Evolutionary conservation across 1,140 invertebrate species (phyloP).

Genomic region (Trichoplusia ni): DNA sequence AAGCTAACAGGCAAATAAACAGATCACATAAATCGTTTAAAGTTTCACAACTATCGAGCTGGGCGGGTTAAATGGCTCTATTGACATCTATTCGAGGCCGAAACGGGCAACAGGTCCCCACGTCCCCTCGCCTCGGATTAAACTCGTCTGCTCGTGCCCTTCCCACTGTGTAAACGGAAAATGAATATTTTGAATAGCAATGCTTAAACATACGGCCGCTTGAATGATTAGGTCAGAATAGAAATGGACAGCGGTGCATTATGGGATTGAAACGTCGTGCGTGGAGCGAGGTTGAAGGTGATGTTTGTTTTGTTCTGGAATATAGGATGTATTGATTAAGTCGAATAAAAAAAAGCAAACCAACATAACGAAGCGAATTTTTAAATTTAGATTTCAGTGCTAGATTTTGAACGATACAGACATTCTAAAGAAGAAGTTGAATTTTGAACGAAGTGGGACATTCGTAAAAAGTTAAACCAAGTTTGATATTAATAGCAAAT

Average conservation of each 20-base stretch:
- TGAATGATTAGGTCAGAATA: conserved; percentile 18
- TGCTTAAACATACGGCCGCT: conserved; percentile 4
- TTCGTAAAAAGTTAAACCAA: no score
- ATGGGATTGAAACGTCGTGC: no score
- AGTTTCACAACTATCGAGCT: conserved; percentile 9
- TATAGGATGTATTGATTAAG: no score
- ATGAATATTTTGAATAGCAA: conserved; percentile 23
- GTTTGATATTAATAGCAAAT: no score
- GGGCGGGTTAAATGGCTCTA: conserved; percentile 11
- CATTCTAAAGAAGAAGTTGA: no score
- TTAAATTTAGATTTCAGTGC: no score
- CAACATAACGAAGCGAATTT: no score
- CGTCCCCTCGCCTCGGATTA: conserved; percentile 13
- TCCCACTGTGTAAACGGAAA: conserved; percentile 13
- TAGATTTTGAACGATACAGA: no score
- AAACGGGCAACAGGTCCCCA: conserved; percentile 14
- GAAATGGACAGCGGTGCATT: background rate
- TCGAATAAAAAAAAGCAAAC: no score
- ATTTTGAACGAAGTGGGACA: no score
- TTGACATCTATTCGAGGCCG: conserved; percentile 2
- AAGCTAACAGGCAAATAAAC: conserved; percentile 2
- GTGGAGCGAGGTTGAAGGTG: no score
- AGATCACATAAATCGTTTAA: background rate
- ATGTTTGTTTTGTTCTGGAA: no score
- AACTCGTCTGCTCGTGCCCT: background rate